Evolutionary conservation across 2,113 vertebrate genomes (phyloP), one percentile per base, ranked within the genome.

Genomic region (Nibea coibor): DNA sequence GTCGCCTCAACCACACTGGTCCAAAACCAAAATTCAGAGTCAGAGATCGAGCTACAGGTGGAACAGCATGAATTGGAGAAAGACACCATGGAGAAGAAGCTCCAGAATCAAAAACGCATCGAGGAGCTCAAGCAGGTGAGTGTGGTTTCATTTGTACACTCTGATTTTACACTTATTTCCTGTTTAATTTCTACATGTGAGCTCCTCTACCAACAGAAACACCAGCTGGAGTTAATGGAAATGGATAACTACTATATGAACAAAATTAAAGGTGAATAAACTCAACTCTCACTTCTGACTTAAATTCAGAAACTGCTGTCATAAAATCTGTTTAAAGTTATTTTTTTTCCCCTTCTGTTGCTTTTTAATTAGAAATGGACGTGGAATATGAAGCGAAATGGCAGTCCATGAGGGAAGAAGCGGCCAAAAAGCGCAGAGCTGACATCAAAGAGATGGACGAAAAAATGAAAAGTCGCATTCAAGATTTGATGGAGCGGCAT

Each of bases 91-190:
- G 96, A 97, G 85, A 96, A 96, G 84, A 94, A 95, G 83, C 58
- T 96, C 62, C 92, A 94, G 53, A 94, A 75, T 0, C 90, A 96
- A n/a, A 91, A 85, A 87, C 77, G 88, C 48, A 64, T 95, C 78
- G 96, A 96, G 89, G 95, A 93, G 88, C 86, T 97, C 9, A 88
- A 95, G 43, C 91, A 97, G 96, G 98, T 99, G 92, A 31, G 95
- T 72, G 14, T 6, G 5, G 6, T 7, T 31, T 39, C 35, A 39
- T 39, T 39, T 9, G 35, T 39, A 8, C 35, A 9, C 35, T 39
- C 35, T 39, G 35, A 2, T 39, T 39, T 39, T 8, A 7, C 35
- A 39, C 35, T 39, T 39, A 39, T 39, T 39, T 39, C 7, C 35
- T 39, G 35, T 39, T 39, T 39, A 39, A 39, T 39, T 39, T 39